Evolutionary conservation across 37 sponge, comb jelly and placozoan species (phyloP).

Genomic region (Haliclona indistincta): DNA sequence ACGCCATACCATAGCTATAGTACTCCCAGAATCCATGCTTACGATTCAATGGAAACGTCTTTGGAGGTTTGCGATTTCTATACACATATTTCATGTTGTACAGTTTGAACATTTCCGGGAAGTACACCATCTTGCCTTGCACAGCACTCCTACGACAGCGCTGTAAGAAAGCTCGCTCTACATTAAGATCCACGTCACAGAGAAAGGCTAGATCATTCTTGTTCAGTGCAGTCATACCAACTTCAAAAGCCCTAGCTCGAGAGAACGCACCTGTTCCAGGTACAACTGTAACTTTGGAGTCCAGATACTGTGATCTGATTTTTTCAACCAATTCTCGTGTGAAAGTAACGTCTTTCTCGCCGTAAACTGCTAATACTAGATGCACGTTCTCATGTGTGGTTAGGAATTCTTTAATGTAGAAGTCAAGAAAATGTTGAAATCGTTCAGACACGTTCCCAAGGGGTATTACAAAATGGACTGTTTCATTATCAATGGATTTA

Average conservation of each 20-base stretch:
- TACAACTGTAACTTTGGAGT: conserved; percentile 20
- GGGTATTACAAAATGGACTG: conserved; percentile 48
- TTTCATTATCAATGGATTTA: background rate
- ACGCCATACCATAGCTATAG: conserved; percentile 78
- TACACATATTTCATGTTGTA: conserved; percentile 72
- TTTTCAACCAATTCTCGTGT: background rate
- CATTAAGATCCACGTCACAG: conserved; percentile 70
- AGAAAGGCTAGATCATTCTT: conserved; percentile 53
- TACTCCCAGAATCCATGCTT: conserved; percentile 72
- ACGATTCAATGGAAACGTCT: conserved; percentile 11
- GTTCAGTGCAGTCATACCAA: conserved; percentile 32
- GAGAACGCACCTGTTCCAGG: conserved; percentile 54
- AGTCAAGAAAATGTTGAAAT: conserved; percentile 44
- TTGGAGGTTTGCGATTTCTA: background rate
- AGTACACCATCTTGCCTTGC: conserved; percentile 55
- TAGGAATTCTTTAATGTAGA: conserved; percentile 44
- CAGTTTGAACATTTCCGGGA: conserved; percentile 72
- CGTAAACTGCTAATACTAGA: conserved; percentile 60
- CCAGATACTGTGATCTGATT: conserved; percentile 29
- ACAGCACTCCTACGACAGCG: conserved; percentile 64
- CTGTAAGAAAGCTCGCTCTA: conserved; percentile 37
- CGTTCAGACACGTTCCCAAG: conserved; percentile 43
- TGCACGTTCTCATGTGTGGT: conserved; percentile 10
- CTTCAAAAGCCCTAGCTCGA: conserved; percentile 54
- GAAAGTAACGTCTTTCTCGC: conserved; percentile 23